phyloP scores from a whole-genome alignment of 92 coral and sea anemone genomes.

The Micromussa lordhowensis region DNA sequence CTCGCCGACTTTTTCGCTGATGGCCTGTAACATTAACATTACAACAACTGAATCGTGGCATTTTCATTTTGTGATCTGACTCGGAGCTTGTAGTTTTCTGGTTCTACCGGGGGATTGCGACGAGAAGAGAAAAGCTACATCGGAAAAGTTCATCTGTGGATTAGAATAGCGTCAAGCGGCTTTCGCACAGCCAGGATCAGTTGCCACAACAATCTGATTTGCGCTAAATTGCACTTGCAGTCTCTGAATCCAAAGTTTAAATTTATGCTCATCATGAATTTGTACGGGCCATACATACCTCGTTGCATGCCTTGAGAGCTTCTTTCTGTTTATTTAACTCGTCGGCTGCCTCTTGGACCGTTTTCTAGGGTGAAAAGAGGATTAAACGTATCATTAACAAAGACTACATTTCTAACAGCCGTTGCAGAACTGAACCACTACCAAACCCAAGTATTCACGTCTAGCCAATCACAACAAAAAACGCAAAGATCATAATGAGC shows the following conservation, averaged over 20 bases:
- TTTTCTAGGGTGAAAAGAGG: constrained; percentile 59
- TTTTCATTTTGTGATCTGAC: not conserved
- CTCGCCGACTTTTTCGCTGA: constrained; percentile 72
- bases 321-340: constrained; percentile 91
- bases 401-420: not conserved
- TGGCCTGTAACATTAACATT: constrained; percentile 67
- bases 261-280: not conserved
- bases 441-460: not conserved
- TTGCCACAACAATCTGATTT: too few species aligned
- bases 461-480: not conserved
- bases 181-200: too few species aligned
- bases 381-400: not conserved
- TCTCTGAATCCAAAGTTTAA: not conserved
- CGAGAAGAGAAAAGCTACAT: not conserved
- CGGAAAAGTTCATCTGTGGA: too few species aligned
- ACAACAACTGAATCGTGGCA: not conserved
- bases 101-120: not conserved
- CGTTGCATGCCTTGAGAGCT: constrained; percentile 82
- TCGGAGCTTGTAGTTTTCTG: not conserved
- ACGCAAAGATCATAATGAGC: not conserved
- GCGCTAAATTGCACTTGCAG: not conserved
- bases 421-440: too few species aligned
- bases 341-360: constrained; percentile 86
- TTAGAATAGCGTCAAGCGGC: too few species aligned
- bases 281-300: constrained; percentile 58